Evolutionary conservation across 2,888 invertebrate genomes (phyloP).

Genomic region (Linnaemya tessellans): DNA sequence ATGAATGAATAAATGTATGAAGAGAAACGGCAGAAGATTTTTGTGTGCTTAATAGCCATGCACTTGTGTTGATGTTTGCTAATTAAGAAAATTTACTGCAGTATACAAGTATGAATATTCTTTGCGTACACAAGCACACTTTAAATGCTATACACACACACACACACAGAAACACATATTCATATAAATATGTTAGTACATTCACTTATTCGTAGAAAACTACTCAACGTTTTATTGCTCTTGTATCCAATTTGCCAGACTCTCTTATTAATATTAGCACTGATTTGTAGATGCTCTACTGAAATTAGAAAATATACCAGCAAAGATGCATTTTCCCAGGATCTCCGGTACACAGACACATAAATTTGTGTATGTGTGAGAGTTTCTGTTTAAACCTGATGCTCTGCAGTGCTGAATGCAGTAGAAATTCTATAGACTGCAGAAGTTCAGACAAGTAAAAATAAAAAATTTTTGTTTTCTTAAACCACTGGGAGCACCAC

Average conservation of each 20-base stretch:
- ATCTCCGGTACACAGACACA: slow-evolving; percentile 5
- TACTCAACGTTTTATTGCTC: slow-evolving; percentile 44
- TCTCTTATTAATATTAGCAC: slow-evolving; percentile 64
- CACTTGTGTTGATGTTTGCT: slow-evolving; percentile 41
- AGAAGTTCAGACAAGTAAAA: neutral
- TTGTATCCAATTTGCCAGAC: slow-evolving; percentile 54
- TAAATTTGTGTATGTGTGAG: neutral
- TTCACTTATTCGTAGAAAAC: slow-evolving; percentile 28
- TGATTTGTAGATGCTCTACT: slow-evolving; percentile 62
- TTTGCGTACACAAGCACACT: slow-evolving; percentile 5
- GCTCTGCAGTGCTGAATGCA: neutral
- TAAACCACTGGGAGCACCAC: no score
- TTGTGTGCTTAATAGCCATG: neutral
- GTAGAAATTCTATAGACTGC: neutral
- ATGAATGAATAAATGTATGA: neutral
- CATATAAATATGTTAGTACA: neutral
- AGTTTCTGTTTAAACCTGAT: neutral
- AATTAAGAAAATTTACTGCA: slow-evolving; percentile 65
- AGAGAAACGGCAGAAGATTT: neutral
- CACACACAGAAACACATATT: neutral
- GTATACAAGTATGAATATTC: neutral
- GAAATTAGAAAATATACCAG: slow-evolving; percentile 46
- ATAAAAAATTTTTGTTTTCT: no score
- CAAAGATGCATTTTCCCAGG: neutral
- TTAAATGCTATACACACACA: slow-evolving; percentile 34